phyloP scores from a whole-genome alignment of 2,113 vertebrate genomes.

The Oxyura jamaicensis region DNA sequence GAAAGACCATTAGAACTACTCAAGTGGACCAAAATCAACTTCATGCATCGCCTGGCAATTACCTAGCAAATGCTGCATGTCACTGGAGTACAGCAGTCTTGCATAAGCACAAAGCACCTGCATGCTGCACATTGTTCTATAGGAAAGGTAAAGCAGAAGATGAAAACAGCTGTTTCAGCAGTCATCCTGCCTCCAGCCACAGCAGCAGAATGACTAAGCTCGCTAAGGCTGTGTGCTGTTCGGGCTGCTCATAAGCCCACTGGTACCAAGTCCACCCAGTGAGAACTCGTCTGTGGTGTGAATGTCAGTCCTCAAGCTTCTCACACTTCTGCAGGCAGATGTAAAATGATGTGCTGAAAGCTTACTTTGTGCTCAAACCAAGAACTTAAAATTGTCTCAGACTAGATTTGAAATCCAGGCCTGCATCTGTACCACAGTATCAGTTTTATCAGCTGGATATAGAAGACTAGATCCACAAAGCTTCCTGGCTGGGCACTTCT shows the following conservation, averaged over 20 bases:
- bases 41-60: not conserved
- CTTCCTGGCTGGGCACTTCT: not conserved
- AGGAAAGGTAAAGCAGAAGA: not conserved
- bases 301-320: not conserved
- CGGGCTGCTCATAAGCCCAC: not conserved
- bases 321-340: not conserved
- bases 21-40: not conserved
- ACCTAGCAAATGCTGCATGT: not conserved
- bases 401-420: not conserved
- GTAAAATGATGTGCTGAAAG: not conserved
- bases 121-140: not conserved
- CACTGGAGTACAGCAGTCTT: not conserved
- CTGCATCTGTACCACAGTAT: not conserved
- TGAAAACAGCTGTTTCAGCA: conserved; percentile 9
- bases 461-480: not conserved
- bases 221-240: not conserved
- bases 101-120: not conserved
- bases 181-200: conserved; percentile 6
- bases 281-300: not conserved
- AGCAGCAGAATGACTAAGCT: conserved; percentile 33
- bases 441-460: not conserved
- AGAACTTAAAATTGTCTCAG: not conserved
- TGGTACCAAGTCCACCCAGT: not conserved
- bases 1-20: not conserved
- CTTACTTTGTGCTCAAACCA: not conserved